Percentiles rank a stretch among this genome's conserved stretches.
These are phyloP conservation scores for Heteromurus nitidus DNA, from an alignment of 2,888 invertebrate genomes.

Conservation along the genomic window DNA sequence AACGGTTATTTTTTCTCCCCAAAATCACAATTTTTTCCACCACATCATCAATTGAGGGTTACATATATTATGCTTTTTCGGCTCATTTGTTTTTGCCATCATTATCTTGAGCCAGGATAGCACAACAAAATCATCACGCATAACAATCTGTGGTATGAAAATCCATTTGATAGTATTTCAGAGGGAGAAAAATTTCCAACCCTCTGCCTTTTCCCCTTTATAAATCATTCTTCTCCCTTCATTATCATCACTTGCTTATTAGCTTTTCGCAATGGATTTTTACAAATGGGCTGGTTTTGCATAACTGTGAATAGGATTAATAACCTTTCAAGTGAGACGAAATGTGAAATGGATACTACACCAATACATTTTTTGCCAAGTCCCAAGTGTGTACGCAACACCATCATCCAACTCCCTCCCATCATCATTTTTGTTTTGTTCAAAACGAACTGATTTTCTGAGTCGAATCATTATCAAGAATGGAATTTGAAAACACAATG, in stretches of 20 bases:
- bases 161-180: too few species aligned
- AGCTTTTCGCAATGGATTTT: not conserved
- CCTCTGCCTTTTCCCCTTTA: too few species aligned
- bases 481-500: not conserved
- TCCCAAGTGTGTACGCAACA: too few species aligned
- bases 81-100: constrained; percentile 27
- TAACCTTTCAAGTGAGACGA: constrained; percentile 27
- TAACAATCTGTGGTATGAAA: not conserved
- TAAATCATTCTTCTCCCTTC: not conserved
- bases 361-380: too few species aligned
- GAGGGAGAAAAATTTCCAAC: too few species aligned
- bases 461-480: not conserved
- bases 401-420: too few species aligned
- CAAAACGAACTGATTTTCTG: not conserved
- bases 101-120: not conserved
- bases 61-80: constrained; percentile 22
- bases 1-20: not conserved
- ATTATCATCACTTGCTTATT: not conserved
- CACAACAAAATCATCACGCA: not conserved
- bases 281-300: constrained; percentile 21
- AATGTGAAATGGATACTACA: not conserved
- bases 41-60: not conserved
- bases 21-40: not conserved
- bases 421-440: not conserved
- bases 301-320: constrained; percentile 37